phyloP scores from a whole-genome alignment of 2,797 vertebrate genomes.

The Balearica regulorum region DNA sequence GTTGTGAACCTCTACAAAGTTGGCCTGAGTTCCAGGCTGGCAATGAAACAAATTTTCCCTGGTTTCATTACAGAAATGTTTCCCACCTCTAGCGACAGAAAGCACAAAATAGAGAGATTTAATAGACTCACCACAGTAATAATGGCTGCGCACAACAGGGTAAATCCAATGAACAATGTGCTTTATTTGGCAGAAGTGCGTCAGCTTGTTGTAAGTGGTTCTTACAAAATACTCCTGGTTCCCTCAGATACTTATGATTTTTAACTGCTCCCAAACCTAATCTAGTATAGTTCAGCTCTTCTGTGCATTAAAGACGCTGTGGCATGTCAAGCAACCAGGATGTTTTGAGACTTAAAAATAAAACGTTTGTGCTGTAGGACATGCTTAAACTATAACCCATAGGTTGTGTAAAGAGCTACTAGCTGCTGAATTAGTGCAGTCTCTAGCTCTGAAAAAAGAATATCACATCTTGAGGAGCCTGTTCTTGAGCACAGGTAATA shows the following conservation, averaged over 20 bases:
- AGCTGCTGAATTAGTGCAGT: background rate
- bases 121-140: constrained; percentile 59
- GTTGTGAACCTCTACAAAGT: constrained; percentile 29
- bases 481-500: background rate
- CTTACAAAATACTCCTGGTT: constrained; percentile 10
- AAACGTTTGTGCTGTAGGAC: background rate
- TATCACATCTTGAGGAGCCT: background rate
- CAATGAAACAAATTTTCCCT: constrained; percentile 52
- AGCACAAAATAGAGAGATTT: constrained; percentile 50
- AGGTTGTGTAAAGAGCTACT: background rate
- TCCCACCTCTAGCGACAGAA: constrained; percentile 54
- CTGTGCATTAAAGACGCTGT: background rate
- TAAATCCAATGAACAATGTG: constrained; percentile 48
- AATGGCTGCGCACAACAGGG: constrained; percentile 47
- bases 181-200: constrained; percentile 51
- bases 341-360: background rate
- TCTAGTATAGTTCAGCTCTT: constrained; percentile 4
- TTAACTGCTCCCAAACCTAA: constrained; percentile 20
- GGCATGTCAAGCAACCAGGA: background rate
- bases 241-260: background rate
- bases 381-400: background rate
- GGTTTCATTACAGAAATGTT: constrained; percentile 64
- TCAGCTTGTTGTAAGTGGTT: constrained; percentile 32
- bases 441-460: background rate
- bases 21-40: constrained; percentile 43